phyloP scores from a whole-genome alignment of 2,113 vertebrate species.

The Platysteira castanea region DNA sequence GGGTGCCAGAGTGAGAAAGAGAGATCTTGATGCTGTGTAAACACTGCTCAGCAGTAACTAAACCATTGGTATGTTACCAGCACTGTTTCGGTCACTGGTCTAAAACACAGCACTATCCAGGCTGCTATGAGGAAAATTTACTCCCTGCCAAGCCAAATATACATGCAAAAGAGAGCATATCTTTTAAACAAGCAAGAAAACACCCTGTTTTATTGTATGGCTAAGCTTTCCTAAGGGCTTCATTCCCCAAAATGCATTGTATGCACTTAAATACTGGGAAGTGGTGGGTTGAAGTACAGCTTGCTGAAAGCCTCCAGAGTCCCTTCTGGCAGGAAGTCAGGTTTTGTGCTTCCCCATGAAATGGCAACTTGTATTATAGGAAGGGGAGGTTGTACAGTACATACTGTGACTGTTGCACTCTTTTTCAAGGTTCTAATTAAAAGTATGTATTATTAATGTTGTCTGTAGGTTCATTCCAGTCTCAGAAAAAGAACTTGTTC shows the following conservation, averaged over 20 bases:
- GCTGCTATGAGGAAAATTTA: neutral
- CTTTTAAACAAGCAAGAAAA: neutral
- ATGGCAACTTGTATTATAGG: neutral
- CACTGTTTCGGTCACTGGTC: neutral
- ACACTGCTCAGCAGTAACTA: neutral
- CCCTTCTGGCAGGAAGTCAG: neutral
- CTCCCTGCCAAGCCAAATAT: neutral
- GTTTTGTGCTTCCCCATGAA: neutral
- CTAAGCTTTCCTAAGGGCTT: neutral
- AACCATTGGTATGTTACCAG: neutral
- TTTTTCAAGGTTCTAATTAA: constrained; percentile 38
- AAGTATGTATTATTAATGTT: constrained; percentile 75
- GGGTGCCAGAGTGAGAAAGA: neutral
- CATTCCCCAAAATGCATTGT: neutral
- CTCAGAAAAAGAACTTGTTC: constrained; percentile 94
- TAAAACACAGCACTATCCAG: neutral
- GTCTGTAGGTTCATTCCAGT: constrained; percentile 89
- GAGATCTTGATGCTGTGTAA: neutral
- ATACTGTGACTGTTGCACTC: neutral
- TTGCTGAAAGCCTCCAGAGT: neutral
- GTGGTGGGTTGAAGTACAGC: neutral
- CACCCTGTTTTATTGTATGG: neutral
- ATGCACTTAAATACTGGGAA: neutral
- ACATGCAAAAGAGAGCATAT: neutral
- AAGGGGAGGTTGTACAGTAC: neutral